Base-by-base conservation (phyloP, 2,113 vertebrate genomes). In the Dasyornis broadbenti region DNA sequence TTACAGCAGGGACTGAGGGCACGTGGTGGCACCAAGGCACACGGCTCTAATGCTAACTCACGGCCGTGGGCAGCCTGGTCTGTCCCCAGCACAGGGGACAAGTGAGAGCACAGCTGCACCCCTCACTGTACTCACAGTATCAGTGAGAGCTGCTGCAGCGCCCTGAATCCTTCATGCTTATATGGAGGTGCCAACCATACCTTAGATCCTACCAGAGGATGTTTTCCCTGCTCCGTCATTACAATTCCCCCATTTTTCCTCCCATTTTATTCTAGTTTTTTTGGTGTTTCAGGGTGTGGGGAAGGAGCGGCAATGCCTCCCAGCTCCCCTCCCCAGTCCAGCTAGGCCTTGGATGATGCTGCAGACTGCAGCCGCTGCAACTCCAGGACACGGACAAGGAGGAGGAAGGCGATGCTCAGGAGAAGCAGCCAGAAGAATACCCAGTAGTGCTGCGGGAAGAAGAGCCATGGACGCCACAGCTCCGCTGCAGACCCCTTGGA, bases 381-480 rank as follows among this genome's bases (percentile, higher is more conserved):
- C 92, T 97, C 90, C 59, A 98, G 70, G 56, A 94, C 82, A 4
- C 92, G 97, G 84, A 98, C 1, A 9, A 96, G 73, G 24, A 98
- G 31, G 31, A 98, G 86, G 71, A 97, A 97, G 77, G 97, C 64
- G 6, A 98, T 78, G 66, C 97, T 96, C 11, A 97, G 75, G 54
- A 98, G 94, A 81, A 98, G 97, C 22, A 97, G 70, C 94, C 96
- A 97, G 76, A 97, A 69, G 30, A 98, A 94, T 80, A 97, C 24
- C 97, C 97, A 97, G 89, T 94, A 97, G 69, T 97, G 97, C 60
- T 86, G 95, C 1, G 96, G 82, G 93, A 98, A 84, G 68, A 89
- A 94, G 87, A 95, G 52, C 96, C 97, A 96, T 0, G 94, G 92
- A 81, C 82, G 69, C 83, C 95, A 97, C 70, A 92, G 93, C 24